Conservation (phyloP, 2,888 invertebrate species). For the Calliphora vomitoria region DNA sequence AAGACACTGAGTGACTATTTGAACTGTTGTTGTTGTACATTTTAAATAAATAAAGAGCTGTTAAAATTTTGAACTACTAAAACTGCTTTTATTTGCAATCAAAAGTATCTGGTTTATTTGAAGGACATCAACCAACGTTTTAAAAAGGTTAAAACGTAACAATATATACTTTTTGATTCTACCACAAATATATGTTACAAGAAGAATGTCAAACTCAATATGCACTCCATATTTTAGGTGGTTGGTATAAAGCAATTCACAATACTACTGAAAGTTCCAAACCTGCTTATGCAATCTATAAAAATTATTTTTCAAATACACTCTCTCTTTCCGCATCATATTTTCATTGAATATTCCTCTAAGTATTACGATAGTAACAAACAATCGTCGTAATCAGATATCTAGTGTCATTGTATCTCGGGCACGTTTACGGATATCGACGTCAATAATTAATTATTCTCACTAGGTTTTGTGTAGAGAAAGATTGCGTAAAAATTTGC, state of each 20-base stretch:
- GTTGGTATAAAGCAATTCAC: neutral
- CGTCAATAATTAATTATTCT: conserved; percentile 53
- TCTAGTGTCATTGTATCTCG: conserved; percentile 33
- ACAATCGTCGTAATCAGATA: neutral
- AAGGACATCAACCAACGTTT: no score
- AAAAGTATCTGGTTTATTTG: no score
- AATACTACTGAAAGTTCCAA: neutral
- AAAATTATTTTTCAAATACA: neutral
- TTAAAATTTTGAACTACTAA: no score
- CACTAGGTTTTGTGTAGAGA: neutral
- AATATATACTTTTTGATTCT: no score
- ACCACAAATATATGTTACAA: no score
- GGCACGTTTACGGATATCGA: conserved; percentile 65
- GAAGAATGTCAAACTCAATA: no score
- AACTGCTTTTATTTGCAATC: no score
- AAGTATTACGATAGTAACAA: neutral
- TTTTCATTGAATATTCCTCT: neutral
- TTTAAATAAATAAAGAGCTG: no score
- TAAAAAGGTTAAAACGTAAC: no score
- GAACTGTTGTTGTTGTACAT: no score
- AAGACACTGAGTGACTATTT: no score
- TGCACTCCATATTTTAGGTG: no score
- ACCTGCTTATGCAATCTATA: neutral
- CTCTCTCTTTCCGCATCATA: neutral
- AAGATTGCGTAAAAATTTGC: conserved; percentile 16